phyloP scores from a whole-genome alignment of 1,140 invertebrate genomes.

The Xylocopa sonorina region DNA sequence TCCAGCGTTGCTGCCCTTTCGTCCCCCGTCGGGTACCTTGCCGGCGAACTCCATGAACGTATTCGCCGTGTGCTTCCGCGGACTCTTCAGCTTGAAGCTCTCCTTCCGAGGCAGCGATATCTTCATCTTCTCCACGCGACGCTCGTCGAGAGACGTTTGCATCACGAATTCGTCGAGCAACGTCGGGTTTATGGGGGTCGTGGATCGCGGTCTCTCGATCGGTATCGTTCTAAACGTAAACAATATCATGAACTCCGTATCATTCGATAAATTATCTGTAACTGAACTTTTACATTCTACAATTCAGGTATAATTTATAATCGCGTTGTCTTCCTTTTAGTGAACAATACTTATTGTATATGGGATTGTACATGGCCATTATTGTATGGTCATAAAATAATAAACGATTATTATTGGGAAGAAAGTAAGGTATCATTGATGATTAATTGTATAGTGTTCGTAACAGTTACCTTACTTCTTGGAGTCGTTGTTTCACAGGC shows the following conservation, averaged over 20 bases:
- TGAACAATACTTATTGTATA: too few relatives aligned
- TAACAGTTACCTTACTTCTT: conserved; percentile 80
- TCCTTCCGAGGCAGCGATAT: conserved; percentile 87
- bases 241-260: background rate
- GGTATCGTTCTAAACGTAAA: conserved; percentile 87
- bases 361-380: too few relatives aligned
- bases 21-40: conserved; percentile 66
- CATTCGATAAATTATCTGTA: background rate
- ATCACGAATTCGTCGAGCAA: conserved; percentile 88
- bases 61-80: conserved; percentile 71
- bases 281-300: too few relatives aligned
- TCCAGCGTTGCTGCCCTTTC: conserved; percentile 47
- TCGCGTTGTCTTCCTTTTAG: too few relatives aligned
- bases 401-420: too few relatives aligned
- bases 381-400: too few relatives aligned
- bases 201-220: conserved; percentile 92
- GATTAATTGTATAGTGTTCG: too few relatives aligned
- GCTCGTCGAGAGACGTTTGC: conserved; percentile 75
- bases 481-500: conserved; percentile 89
- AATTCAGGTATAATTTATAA: too few relatives aligned
- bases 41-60: conserved; percentile 79
- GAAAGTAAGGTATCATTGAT: too few relatives aligned
- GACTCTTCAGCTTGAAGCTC: conserved; percentile 78
- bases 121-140: conserved; percentile 85
- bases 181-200: conserved; percentile 90